Conservation (phyloP, 2,888 invertebrate genomes). For the Zaprionus lineosus region DNA sequence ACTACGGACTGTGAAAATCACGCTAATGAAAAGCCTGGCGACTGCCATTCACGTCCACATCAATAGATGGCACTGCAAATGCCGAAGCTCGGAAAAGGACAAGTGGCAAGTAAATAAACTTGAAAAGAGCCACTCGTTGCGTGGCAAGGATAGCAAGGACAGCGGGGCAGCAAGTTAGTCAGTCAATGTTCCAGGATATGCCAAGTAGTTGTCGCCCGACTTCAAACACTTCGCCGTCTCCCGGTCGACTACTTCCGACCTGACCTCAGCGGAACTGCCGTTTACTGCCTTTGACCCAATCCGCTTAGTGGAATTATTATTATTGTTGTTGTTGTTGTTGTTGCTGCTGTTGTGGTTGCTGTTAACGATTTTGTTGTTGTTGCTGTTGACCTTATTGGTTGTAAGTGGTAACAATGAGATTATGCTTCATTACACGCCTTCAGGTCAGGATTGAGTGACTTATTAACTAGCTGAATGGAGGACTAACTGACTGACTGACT, state of each 20-base stretch:
- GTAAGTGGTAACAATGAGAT: slow-evolving; percentile 75
- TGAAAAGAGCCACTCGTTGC: slow-evolving; percentile 63
- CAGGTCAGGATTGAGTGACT: slow-evolving; percentile 15
- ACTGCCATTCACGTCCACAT: slow-evolving; percentile 45
- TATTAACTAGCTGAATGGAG: slow-evolving; percentile 7
- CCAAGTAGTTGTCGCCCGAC: slow-evolving; percentile 69
- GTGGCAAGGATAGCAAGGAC: not conserved
- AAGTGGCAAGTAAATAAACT: slow-evolving; percentile 76
- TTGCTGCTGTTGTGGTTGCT: slow-evolving; percentile 62
- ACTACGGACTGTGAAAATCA: slow-evolving; percentile 70
- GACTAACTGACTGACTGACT: slow-evolving; percentile 10
- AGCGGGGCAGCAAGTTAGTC: slow-evolving; percentile 16
- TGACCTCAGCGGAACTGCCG: not conserved
- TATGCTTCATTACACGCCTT: slow-evolving; percentile 74
- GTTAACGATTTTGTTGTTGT: slow-evolving; percentile 25
- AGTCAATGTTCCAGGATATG: slow-evolving; percentile 66
- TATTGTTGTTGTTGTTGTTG: slow-evolving; percentile 16
- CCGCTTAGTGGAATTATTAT: slow-evolving; percentile 60
- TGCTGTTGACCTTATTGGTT: slow-evolving; percentile 70
- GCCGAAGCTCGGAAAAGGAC: slow-evolving; percentile 53
- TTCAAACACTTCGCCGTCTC: slow-evolving; percentile 10
- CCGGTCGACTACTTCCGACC: slow-evolving; percentile 11
- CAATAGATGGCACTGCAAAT: slow-evolving; percentile 37
- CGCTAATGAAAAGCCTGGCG: slow-evolving; percentile 73
- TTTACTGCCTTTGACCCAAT: slow-evolving; percentile 64